Evolutionary conservation across 2,888 invertebrate species (phyloP).

Genomic region (Conops quadrifasciatus): DNA sequence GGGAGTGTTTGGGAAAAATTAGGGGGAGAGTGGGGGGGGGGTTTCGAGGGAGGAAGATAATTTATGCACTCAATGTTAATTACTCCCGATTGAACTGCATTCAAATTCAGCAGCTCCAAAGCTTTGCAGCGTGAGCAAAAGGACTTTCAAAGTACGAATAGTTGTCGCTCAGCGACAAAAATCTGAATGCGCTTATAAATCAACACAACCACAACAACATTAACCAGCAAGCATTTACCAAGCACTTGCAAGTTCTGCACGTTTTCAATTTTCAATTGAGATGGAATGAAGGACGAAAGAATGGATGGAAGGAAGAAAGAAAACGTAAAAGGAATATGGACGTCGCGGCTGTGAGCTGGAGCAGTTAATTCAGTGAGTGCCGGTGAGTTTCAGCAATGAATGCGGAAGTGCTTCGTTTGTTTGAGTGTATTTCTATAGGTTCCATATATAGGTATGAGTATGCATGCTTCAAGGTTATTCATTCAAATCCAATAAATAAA

Average conservation of each 20-base stretch:
- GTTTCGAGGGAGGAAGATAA: constrained; percentile 29
- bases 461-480: too few species aligned
- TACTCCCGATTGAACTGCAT: constrained; percentile 46
- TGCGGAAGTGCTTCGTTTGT: too few species aligned
- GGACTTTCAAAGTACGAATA: too few species aligned
- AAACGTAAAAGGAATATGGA: background rate
- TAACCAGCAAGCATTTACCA: constrained; percentile 15
- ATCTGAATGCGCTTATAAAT: constrained; percentile 18
- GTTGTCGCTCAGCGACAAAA: background rate
- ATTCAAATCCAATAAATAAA: too few species aligned
- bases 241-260: constrained; percentile 32
- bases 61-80: constrained; percentile 46
- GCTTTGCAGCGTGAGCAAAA: background rate
- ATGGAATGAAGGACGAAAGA: background rate
- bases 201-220: constrained; percentile 4
- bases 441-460: too few species aligned
- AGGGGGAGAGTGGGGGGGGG: background rate
- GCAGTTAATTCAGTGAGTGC: too few species aligned
- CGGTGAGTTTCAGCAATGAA: too few species aligned
- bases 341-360: too few species aligned
- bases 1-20: background rate
- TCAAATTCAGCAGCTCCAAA: background rate
- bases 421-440: too few species aligned
- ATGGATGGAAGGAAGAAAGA: background rate
- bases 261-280: constrained; percentile 11